Evolutionary conservation across 2,797 vertebrate genomes (phyloP).

Genomic region (Masticophis lateralis): DNA sequence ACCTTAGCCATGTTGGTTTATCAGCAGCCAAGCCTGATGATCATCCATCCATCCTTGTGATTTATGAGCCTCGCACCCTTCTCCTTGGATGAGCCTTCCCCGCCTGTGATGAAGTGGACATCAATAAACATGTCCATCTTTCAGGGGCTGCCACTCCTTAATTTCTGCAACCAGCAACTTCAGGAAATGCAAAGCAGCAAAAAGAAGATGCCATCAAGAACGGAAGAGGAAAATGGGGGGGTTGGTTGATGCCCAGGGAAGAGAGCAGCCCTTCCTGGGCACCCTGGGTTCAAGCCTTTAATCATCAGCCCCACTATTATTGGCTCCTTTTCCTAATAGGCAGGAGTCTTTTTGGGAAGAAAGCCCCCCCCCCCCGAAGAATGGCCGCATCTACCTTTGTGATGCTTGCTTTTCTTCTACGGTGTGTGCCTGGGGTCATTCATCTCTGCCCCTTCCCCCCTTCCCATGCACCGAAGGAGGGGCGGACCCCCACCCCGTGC

Average conservation of each 20-base stretch:
- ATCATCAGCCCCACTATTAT: background rate
- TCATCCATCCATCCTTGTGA: background rate
- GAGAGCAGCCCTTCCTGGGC: background rate
- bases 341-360: background rate
- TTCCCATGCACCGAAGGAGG: accelerated
- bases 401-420: background rate
- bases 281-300: background rate
- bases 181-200: too few relatives aligned
- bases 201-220: background rate
- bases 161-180: background rate
- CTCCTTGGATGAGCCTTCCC: background rate
- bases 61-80: background rate
- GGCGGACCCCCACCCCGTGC: accelerated
- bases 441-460: background rate
- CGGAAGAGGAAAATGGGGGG: background rate
- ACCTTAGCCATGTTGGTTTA: background rate
- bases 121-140: background rate
- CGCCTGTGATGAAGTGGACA: background rate
- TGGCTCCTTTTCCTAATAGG: background rate
- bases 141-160: background rate
- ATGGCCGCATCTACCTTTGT: background rate
- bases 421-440: background rate
- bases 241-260: background rate
- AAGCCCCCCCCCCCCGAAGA: background rate
- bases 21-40: background rate